Percentiles rank a stretch among this genome's conserved stretches.
phyloP scores from a whole-genome alignment of 2,113 vertebrate genomes.

The Psilopsiagon aymara region DNA sequence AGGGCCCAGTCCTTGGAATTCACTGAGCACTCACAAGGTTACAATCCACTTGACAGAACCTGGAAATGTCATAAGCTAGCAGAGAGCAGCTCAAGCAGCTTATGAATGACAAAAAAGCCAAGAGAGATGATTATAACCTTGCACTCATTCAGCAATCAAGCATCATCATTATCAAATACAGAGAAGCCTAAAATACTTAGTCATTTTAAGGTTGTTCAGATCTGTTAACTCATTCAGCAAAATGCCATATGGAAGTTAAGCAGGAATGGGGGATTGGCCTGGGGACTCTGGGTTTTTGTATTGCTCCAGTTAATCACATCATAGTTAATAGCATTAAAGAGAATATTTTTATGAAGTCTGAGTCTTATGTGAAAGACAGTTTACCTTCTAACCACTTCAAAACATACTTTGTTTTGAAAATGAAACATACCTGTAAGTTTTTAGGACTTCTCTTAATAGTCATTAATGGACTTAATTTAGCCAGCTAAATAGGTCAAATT shows the following conservation, averaged over 20 bases:
- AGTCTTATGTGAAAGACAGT: not conserved
- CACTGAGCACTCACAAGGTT: constrained; percentile 5
- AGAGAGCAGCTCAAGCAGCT: constrained; percentile 31
- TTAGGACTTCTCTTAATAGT: not conserved
- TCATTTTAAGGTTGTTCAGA: not conserved
- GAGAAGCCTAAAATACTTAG: constrained; percentile 9
- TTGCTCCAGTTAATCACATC: not conserved
- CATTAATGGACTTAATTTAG: not conserved
- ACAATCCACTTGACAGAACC: constrained; percentile 24
- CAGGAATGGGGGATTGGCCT: not conserved
- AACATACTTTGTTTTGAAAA: not conserved
- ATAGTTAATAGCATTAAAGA: not conserved
- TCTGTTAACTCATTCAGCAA: not conserved
- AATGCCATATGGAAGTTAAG: not conserved
- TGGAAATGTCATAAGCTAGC: constrained; percentile 28
- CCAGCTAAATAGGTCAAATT: not conserved
- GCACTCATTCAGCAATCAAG: constrained; percentile 41
- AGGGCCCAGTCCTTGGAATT: constrained; percentile 17
- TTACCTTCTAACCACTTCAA: not conserved
- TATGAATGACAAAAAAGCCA: constrained; percentile 49
- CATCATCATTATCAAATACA: constrained; percentile 38
- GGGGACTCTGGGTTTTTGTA: not conserved
- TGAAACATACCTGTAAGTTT: not conserved
- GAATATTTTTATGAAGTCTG: not conserved
- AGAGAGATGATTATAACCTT: constrained; percentile 47